Evolutionary conservation across 2,888 invertebrate genomes (phyloP).

Genomic region (Tenthredo livida): DNA sequence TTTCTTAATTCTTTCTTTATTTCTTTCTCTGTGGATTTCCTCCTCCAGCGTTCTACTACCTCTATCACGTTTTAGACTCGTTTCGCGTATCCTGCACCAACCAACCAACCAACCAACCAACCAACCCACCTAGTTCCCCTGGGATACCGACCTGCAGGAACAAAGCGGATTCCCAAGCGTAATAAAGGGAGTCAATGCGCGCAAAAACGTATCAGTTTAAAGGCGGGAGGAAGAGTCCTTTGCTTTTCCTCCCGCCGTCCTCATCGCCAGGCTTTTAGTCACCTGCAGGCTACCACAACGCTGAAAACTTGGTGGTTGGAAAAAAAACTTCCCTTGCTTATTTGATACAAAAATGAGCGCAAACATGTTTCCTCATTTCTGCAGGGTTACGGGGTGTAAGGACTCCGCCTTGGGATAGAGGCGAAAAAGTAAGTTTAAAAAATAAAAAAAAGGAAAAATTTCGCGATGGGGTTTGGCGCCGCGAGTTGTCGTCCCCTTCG

Average conservation of each 20-base stretch:
- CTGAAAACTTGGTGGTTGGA: background rate
- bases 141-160: constrained; percentile 65
- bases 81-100: constrained; percentile 34
- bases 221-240: constrained; percentile 57
- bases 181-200: constrained; percentile 70
- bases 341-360: background rate
- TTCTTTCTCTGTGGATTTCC: constrained; percentile 3
- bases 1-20: constrained; percentile 30
- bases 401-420: background rate
- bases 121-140: background rate
- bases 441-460: background rate
- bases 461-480: background rate
- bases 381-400: background rate
- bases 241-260: background rate
- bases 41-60: constrained; percentile 35
- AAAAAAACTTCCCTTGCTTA: background rate
- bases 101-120: constrained; percentile 39
- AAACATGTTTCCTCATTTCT: background rate
- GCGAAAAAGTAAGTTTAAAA: background rate
- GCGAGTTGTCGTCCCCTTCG: constrained; percentile 54
- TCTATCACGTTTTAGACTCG: constrained; percentile 54
- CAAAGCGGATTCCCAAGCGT: constrained; percentile 74
- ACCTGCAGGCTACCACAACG: background rate
- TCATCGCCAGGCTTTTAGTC: background rate
- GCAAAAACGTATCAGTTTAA: constrained; percentile 67